Conservation (phyloP, 2,888 invertebrate genomes). For the Erannis defoliaria region DNA sequence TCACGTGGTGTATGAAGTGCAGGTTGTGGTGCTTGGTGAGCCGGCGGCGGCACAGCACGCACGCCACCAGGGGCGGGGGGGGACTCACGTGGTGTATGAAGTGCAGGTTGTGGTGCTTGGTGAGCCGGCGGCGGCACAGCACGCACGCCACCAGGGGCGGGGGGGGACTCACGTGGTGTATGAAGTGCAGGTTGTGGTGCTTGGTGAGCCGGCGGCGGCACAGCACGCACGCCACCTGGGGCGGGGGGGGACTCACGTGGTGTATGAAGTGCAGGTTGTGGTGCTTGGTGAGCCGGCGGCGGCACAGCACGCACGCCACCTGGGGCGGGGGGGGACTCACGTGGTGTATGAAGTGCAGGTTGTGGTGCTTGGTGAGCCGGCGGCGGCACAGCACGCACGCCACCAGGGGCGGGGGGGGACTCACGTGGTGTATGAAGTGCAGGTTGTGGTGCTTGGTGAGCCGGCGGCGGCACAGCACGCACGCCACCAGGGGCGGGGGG, state of each 20-base stretch:
- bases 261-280: slow-evolving; percentile 92
- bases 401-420: slow-evolving; percentile 89
- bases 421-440: slow-evolving; percentile 88
- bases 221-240: slow-evolving; percentile 92
- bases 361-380: slow-evolving; percentile 91
- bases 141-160: slow-evolving; percentile 92
- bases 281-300: slow-evolving; percentile 91
- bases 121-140: slow-evolving; percentile 91
- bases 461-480: slow-evolving; percentile 91
- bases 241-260: slow-evolving; percentile 78
- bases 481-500: too few relatives aligned
- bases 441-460: slow-evolving; percentile 92
- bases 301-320: slow-evolving; percentile 93
- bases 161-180: slow-evolving; percentile 86
- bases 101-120: slow-evolving; percentile 92
- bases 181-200: slow-evolving; percentile 92
- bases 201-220: slow-evolving; percentile 92
- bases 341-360: slow-evolving; percentile 90
- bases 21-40: slow-evolving; percentile 92
- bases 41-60: slow-evolving; percentile 91
- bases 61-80: slow-evolving; percentile 91
- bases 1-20: slow-evolving; percentile 88
- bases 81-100: slow-evolving; percentile 87
- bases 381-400: slow-evolving; percentile 93
- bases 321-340: too few relatives aligned